Conservation (phyloP, 2,113 vertebrate species). For the Oreochromis aureus region DNA sequence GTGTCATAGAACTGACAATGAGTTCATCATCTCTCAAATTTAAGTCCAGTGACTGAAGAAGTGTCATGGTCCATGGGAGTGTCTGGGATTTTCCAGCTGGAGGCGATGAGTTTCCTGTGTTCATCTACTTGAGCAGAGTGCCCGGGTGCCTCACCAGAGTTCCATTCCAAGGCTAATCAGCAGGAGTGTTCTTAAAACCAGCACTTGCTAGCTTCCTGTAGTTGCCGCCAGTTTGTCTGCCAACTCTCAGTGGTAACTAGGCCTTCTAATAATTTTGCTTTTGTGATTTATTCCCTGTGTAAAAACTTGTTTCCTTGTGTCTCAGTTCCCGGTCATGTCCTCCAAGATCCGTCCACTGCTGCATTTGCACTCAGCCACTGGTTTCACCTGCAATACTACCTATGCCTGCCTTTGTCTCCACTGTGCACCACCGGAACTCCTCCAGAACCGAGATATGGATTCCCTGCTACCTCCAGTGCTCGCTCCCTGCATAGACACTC, state of each 20-base stretch:
- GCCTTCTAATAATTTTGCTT: neutral
- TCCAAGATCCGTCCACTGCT: accelerated
- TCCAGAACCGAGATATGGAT: neutral
- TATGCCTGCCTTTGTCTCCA: neutral
- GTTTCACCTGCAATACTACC: neutral
- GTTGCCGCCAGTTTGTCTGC: accelerated
- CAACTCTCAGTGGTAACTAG: neutral
- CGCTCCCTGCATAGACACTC: neutral
- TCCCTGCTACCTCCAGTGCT: neutral
- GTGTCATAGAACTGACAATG: neutral
- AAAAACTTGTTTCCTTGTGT: neutral
- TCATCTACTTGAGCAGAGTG: neutral
- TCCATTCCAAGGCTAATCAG: neutral
- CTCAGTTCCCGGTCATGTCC: neutral
- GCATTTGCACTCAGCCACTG: neutral
- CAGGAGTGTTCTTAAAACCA: neutral
- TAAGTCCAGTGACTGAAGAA: neutral
- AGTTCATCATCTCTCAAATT: neutral
- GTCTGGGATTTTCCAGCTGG: neutral
- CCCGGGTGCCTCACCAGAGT: neutral
- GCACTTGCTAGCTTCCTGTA: neutral
- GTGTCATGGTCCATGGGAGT: accelerated
- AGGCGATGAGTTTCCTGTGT: accelerated
- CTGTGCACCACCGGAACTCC: accelerated
- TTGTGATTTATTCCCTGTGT: neutral